A percentile compares a stretch with the other conserved stretches of the same genome.
Conservation (phyloP, 2,797 vertebrate genomes). For the Ctenopoma kingsleyae region DNA sequence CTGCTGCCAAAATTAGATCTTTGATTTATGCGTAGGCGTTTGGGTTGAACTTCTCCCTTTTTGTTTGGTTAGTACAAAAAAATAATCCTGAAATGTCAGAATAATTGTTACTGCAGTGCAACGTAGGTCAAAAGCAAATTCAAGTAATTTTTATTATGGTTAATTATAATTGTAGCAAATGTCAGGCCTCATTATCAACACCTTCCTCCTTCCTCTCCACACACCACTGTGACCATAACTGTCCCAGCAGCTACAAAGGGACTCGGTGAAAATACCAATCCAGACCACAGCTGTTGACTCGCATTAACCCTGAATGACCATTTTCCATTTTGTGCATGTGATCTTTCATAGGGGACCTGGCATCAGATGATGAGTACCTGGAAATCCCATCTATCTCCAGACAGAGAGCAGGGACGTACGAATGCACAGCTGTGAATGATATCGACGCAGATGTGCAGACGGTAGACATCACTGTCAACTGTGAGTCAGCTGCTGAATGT, state of each 20-base stretch:
- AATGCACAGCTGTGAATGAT: conserved; percentile 87
- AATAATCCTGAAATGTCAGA: conserved; percentile 1
- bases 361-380: conserved; percentile 84
- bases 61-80: not conserved
- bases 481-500: conserved; percentile 73
- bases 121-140: not conserved
- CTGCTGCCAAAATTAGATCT: not conserved
- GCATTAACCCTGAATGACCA: conserved; percentile 47
- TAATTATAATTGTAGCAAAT: too few species aligned
- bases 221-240: not conserved
- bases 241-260: conserved; percentile 1
- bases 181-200: conserved; percentile 8
- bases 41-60: not conserved
- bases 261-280: conserved; percentile 23
- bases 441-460: conserved; percentile 83
- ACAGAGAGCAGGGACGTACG: conserved; percentile 83
- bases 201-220: not conserved
- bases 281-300: conserved; percentile 47
- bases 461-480: conserved; percentile 85
- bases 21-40: not conserved
- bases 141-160: conserved; percentile 5
- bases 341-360: conserved; percentile 72
- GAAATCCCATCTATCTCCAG: conserved; percentile 84
- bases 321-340: conserved; percentile 31
- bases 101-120: not conserved